Conservation (phyloP, 2,113 vertebrate species). For the Lophura nycthemera region DNA sequence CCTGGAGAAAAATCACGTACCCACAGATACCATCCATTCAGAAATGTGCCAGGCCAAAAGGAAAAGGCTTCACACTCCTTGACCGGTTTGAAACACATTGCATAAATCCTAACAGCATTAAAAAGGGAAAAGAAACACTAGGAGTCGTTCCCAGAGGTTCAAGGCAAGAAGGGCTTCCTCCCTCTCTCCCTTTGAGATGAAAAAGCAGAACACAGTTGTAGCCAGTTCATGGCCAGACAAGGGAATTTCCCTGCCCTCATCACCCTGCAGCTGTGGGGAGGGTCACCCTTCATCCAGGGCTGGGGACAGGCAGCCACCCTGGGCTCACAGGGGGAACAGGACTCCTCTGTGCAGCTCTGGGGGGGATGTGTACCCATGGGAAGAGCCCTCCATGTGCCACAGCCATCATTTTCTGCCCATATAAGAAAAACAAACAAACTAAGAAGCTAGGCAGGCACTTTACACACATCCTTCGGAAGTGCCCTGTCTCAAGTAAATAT, state of each 20-base stretch:
- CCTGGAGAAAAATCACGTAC: background rate
- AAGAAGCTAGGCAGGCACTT: background rate
- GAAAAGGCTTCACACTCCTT: rapidly evolving
- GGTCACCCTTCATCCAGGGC: background rate
- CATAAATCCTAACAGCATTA: background rate
- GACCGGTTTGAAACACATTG: background rate
- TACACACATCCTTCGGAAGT: background rate
- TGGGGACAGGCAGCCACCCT: background rate
- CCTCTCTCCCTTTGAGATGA: rapidly evolving
- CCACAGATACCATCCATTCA: background rate
- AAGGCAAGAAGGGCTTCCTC: background rate
- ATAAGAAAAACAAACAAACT: background rate
- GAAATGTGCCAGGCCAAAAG: rapidly evolving
- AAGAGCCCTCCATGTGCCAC: background rate
- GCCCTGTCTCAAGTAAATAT: rapidly evolving
- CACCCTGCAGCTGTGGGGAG: background rate
- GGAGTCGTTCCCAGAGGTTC: background rate
- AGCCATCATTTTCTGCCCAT: rapidly evolving
- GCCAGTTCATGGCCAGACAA: background rate
- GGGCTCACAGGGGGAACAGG: too few species aligned
- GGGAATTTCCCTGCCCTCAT: rapidly evolving
- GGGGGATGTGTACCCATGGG: rapidly evolving
- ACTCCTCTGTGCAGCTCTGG: rapidly evolving
- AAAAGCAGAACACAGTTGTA: background rate
- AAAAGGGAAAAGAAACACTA: background rate